Evolutionary conservation across 2,797 vertebrate species (phyloP).

Genomic region (Ptychadena robeensis): DNA sequence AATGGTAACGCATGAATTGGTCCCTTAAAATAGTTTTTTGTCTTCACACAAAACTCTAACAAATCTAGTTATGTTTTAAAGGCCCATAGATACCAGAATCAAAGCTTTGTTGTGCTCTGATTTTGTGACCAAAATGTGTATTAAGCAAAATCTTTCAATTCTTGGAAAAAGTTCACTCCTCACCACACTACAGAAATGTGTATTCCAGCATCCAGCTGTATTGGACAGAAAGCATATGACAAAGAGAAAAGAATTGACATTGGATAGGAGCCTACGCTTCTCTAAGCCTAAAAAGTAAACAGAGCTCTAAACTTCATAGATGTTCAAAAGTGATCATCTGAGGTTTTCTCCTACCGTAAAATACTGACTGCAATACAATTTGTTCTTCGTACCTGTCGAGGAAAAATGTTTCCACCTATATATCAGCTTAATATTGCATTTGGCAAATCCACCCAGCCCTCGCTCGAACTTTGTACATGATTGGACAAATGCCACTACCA

Average conservation of each 20-base stretch:
- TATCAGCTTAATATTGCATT: conserved; percentile 33
- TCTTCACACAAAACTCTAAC: too few species aligned
- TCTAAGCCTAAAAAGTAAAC: neutral
- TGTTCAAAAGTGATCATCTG: neutral
- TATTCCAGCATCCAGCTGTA: neutral
- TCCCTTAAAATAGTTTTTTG: too few species aligned
- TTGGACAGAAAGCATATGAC: neutral
- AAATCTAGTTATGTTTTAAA: neutral
- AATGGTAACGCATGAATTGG: too few species aligned
- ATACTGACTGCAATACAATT: neutral
- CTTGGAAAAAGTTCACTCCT: neutral
- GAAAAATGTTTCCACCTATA: neutral
- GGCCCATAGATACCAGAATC: neutral
- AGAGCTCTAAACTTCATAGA: neutral
- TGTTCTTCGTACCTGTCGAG: conserved; percentile 3
- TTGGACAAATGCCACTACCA: conserved; percentile 54
- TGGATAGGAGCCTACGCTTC: neutral
- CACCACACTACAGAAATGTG: neutral
- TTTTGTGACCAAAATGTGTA: neutral
- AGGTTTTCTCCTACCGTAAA: neutral
- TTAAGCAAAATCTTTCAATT: neutral
- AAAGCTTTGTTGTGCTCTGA: neutral
- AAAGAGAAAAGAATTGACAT: neutral
- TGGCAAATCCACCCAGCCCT: conserved; percentile 18
- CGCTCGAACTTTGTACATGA: conserved; percentile 54